Evolutionary conservation across 2,797 vertebrate species (phyloP), one percentile per base, ranked within the genome.

Genomic region (Poeciliopsis infans): DNA sequence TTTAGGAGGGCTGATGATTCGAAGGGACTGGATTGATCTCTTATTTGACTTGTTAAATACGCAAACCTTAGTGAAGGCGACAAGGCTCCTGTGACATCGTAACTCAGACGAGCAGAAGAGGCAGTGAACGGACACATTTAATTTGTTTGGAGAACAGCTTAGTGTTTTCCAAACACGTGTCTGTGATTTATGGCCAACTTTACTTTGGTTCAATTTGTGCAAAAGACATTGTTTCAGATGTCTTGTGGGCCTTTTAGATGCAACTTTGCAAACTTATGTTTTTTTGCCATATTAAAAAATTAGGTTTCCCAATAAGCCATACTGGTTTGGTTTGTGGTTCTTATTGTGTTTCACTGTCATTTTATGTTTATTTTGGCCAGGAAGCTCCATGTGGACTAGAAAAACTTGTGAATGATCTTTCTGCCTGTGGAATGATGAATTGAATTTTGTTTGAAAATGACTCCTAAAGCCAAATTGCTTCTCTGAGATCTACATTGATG

Each of bases 1-100:
- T 83, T 77, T 76, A 78, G 78, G 72, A 47, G 64, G 36, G 36
- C 16, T 75, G 75, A 79, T 71, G 68, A 86, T 75, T 85, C 57
- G 36, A 68, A 43, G 33, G 31, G 41, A 69, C 74, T 66, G 25
- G 2, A 45, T 46, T 79, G 53, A 84, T 78, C 84, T 79, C 55
- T 74, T 39, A 66, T 84, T 75, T 85, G 59, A 85, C 70, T 80
- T 12, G 68, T 49, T 77, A 61, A 77, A 61, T 41, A 55, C 43
- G 23, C 18, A 25, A 64, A 69, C 31, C 8, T 77, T 64, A 73
- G 36, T 4, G 64, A 68, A 41, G 10, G 36, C 23, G 3, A 10
- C 20, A 2, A 41, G 11, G 18, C 20, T 68, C 31, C 23, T 66
- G 11, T 28, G 68, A 45, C 41, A 45, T 43, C 25, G 5, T 28